phyloP scores from a whole-genome alignment of 2,888 invertebrate genomes.

The Monoplex corrugatus region DNA sequence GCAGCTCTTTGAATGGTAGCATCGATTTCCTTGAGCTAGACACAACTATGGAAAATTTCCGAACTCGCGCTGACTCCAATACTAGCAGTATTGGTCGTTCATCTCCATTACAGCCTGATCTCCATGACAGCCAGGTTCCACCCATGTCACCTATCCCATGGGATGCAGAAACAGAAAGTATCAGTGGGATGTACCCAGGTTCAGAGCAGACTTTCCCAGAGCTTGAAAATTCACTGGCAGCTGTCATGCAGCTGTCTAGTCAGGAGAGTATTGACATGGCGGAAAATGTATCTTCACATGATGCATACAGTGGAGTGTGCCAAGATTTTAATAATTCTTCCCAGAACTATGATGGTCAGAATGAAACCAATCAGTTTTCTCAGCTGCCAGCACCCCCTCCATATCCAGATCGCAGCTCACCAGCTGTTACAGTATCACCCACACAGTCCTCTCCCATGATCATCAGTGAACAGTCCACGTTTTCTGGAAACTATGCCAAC shows the following conservation, averaged over 20 bases:
- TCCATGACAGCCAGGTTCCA: constrained; percentile 86
- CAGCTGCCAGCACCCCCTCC: constrained; percentile 82
- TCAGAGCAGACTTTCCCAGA: constrained; percentile 67
- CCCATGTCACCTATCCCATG: constrained; percentile 83
- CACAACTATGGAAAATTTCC: constrained; percentile 85
- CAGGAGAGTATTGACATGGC: constrained; percentile 52
- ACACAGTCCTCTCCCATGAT: constrained; percentile 44
- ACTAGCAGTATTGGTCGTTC: constrained; percentile 93
- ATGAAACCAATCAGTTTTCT: constrained; percentile 66
- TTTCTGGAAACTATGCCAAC: constrained; percentile 60
- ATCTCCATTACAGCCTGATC: constrained; percentile 87
- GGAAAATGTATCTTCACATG: constrained; percentile 7
- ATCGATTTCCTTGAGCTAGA: constrained; percentile 86
- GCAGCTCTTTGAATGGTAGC: constrained; percentile 81
- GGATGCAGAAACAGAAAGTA: constrained; percentile 60
- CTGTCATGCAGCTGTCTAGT: constrained; percentile 73
- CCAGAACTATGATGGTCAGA: neutral
- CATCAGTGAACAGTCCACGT: constrained; percentile 59
- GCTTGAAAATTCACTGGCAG: constrained; percentile 76
- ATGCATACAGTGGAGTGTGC: constrained; percentile 39
- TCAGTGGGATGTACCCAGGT: constrained; percentile 50
- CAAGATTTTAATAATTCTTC: constrained; percentile 49
- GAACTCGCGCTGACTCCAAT: constrained; percentile 95
- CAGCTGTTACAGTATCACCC: neutral
- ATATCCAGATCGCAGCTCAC: constrained; percentile 73